Evolutionary conservation across 1,140 invertebrate species (phyloP).

Genomic region (Idris sp.): DNA sequence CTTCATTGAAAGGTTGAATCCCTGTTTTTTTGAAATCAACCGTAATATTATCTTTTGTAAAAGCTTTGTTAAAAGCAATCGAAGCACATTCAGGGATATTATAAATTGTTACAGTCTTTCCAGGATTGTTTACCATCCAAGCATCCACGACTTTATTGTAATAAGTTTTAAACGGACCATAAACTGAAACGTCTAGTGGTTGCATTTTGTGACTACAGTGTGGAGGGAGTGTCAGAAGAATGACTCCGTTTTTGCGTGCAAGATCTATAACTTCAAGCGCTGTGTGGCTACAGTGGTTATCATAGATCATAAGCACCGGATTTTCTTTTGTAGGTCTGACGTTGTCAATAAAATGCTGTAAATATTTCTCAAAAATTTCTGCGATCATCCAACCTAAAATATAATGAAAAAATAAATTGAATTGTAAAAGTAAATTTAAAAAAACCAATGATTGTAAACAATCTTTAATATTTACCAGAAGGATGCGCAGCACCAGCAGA

Average conservation of each 20-base stretch:
- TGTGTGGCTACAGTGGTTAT: slow-evolving; percentile 72
- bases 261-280: slow-evolving; percentile 69
- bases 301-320: slow-evolving; percentile 67
- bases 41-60: background rate
- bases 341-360: slow-evolving; percentile 71
- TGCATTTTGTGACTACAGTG: too few species aligned
- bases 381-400: slow-evolving; percentile 3
- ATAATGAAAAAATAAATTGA: too few species aligned
- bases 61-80: slow-evolving; percentile 48
- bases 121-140: slow-evolving; percentile 71
- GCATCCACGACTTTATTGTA: slow-evolving; percentile 65
- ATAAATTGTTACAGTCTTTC: slow-evolving; percentile 76
- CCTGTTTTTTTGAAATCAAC: background rate
- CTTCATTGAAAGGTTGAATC: background rate
- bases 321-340: slow-evolving; percentile 55
- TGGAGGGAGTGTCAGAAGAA: slow-evolving; percentile 76
- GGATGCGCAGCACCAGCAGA: slow-evolving; percentile 62
- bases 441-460: too few species aligned
- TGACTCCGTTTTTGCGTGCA: slow-evolving; percentile 42
- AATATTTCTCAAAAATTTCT: slow-evolving; percentile 61
- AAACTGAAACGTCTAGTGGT: slow-evolving; percentile 76
- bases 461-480: too few species aligned
- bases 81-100: slow-evolving; percentile 72
- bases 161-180: slow-evolving; percentile 73
- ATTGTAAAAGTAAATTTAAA: too few species aligned